Evolutionary conservation across 1,140 invertebrate genomes (phyloP), one percentile per base, ranked within the genome.

Genomic region (Temnothorax curvispinosus): DNA sequence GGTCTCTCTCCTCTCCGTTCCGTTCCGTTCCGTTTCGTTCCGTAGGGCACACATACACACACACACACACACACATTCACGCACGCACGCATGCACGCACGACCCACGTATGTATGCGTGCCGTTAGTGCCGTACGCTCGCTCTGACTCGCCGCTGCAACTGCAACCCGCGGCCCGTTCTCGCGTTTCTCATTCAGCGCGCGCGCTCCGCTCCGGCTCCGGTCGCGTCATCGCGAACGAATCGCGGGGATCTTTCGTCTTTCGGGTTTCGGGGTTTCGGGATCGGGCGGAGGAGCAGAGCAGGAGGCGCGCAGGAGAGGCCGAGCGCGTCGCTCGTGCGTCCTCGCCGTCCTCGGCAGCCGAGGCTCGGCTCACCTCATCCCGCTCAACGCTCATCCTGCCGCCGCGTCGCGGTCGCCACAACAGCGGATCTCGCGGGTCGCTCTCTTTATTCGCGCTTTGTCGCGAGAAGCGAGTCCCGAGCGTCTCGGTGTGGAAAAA

Each of bases 141-240:
- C 47, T 81, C 78, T 27, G 15, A 56, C 15, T 82, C 54, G 47
- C 58, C 41, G 58, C 56, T 27, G 27, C 27, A 27, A 27, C 27
- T 27, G 27, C 27, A 27, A 27, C 15, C 50, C 9, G 69, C 72
- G 72, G 72, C 54, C 13, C 69, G 52, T 76, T 76, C 74, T 76
- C 77, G 62, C 35, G 77, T 80, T 71, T 71, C 60, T 69, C 65
- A 47, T 71, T 50, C 60, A 32, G 38, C 15, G 78, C 50, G 77
- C 47, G 44, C 62, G 35, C 76, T 60, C 60, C 62, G 35, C 76
- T 60, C 60, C 54, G 44, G 35, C 76, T 60, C 60, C 54, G 44
- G 9, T 62, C 47, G 44, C 62, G 35, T 76, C 74, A 47, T 41
- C 74, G 74, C 21, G 74, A 82, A 3, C 13, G 72, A 52, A 62